Evolutionary conservation across 2,888 invertebrate genomes (phyloP).

Genomic region (Limnephilus auricula): DNA sequence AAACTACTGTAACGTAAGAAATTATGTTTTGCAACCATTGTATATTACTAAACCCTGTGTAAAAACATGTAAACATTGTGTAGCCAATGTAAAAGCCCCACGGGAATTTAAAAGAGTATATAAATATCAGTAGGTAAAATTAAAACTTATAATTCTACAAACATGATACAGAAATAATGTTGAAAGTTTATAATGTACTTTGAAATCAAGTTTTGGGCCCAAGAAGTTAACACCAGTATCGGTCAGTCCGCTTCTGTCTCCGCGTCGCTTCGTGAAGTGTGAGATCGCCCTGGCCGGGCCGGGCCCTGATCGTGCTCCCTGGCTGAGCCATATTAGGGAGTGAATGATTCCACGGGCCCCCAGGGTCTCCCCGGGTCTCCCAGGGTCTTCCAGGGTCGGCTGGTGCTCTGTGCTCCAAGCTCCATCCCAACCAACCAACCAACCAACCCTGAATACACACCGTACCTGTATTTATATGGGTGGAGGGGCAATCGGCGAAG

Average conservation of each 20-base stretch:
- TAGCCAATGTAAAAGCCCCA: too few relatives aligned
- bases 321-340: conserved; percentile 42
- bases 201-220: too few relatives aligned
- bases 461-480: too few relatives aligned
- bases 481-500: neutral
- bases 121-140: too few relatives aligned
- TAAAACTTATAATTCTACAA: too few relatives aligned
- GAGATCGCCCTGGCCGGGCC: conserved; percentile 21
- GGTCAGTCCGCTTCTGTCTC: neutral
- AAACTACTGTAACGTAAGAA: too few relatives aligned
- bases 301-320: conserved; percentile 34
- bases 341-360: conserved; percentile 38
- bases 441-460: neutral
- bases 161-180: too few relatives aligned
- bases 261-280: conserved; percentile 34
- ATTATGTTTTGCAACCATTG: too few relatives aligned
- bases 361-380: conserved; percentile 21
- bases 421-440: neutral
- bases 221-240: neutral
- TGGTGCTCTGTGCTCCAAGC: neutral
- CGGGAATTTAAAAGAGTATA: too few relatives aligned
- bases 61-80: too few relatives aligned
- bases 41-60: too few relatives aligned
- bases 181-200: too few relatives aligned
- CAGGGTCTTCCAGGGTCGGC: conserved; percentile 12